Evolutionary conservation across 1,140 invertebrate species (phyloP), one percentile per base, ranked within the genome.

Genomic region (Heliconius nattereri): DNA sequence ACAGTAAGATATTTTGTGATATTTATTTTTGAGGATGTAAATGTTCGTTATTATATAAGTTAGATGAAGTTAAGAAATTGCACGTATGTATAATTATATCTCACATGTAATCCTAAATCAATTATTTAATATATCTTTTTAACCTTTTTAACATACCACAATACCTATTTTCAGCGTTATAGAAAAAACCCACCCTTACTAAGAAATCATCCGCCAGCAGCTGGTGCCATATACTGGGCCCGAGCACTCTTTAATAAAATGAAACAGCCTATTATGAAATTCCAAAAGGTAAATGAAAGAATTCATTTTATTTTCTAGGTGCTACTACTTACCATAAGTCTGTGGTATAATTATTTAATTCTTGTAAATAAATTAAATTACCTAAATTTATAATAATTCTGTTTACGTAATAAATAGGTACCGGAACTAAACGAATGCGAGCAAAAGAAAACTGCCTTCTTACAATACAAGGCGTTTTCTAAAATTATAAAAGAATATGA

Each of bases 211-310:
- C 97, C 98, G 1, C 96, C 97, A 0, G 95, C 96, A 23, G 96
- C 97, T 29, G 98, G 98, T 26, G 95, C 97, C 20, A 98, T 99
- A 73, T 97, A 96, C 87, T 99, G 98, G 98, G 96, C 96, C 7
- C 95, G 97, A 49, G 95, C 97, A 66, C 91, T 98, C 19, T 98
- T 98, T 83, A 95, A 97, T 81, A 96, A 96, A 77, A 95, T 98
- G 23, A 98, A 98, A 90, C 95, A 95, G 75, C 96, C 97, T 0
- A 96, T 98, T 37, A 93, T 98, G 80, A 96, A 96, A 60, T 98
- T 98, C 86, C 95, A 97, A 87, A 95, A 96, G 78, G 94, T 95
- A 85, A 45, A 45, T 45, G 3, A 45, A 45, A 16, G 40, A 45
- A 45, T 6, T 45, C 0, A 1, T 5, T 45, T 45, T 45, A 45